phyloP scores from a whole-genome alignment of 2,113 vertebrate genomes.

The Ailurus styani region DNA sequence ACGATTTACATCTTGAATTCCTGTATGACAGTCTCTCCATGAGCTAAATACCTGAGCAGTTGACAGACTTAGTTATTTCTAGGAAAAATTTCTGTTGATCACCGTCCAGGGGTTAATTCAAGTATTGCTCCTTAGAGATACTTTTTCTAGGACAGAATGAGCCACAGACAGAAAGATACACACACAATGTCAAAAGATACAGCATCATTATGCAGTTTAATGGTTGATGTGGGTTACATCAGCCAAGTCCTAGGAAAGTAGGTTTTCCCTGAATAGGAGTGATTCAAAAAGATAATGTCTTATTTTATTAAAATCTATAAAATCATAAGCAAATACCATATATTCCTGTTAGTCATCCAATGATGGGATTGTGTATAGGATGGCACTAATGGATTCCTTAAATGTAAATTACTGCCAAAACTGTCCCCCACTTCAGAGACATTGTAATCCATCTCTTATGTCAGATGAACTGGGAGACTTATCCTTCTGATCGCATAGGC shows the following conservation, averaged over 20 bases:
- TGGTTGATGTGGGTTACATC: not conserved
- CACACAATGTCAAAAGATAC: not conserved
- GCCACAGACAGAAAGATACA: not conserved
- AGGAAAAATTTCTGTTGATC: constrained; percentile 6
- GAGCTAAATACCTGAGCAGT: not conserved
- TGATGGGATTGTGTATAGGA: not conserved
- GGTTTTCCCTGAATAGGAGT: constrained; percentile 22
- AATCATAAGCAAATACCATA: constrained; percentile 59
- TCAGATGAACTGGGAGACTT: constrained; percentile 72
- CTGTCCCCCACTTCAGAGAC: constrained; percentile 66
- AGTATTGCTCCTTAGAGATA: not conserved
- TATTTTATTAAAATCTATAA: constrained; percentile 53
- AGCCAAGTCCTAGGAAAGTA: not conserved
- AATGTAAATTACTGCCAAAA: constrained; percentile 75
- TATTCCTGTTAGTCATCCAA: constrained; percentile 24
- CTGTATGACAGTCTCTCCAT: not conserved
- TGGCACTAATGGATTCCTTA: constrained; percentile 70
- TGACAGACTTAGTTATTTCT: not conserved
- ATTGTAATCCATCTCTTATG: constrained; percentile 75
- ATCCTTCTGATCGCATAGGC: constrained; percentile 66
- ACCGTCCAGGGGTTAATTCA: not conserved
- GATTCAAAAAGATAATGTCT: constrained; percentile 1
- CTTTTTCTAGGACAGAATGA: constrained; percentile 14
- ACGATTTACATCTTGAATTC: not conserved
- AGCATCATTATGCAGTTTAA: not conserved